Conservation (phyloP, 2,797 vertebrate genomes). For the Adelosebastes latens region DNA sequence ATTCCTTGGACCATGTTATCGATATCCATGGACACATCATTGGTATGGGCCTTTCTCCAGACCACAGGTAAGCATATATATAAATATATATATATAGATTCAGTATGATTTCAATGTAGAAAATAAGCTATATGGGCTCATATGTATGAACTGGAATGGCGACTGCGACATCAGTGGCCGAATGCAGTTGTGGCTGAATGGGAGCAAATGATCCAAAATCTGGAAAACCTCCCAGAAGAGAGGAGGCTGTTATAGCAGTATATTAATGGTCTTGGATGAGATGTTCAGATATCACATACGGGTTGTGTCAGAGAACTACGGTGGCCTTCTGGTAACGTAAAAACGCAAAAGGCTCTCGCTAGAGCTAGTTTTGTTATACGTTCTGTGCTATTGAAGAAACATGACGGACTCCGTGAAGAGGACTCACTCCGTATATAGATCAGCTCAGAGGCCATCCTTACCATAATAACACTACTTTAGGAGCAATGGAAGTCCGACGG, state of each 20-base stretch:
- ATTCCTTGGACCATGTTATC: slow-evolving; percentile 94
- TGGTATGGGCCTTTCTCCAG: slow-evolving; percentile 97
- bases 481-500: too few species aligned
- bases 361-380: too few species aligned
- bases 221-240: neutral
- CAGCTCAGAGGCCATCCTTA: too few species aligned
- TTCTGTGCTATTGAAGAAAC: too few species aligned
- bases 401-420: too few species aligned
- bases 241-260: neutral
- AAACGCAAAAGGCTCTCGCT: too few species aligned
- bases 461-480: too few species aligned
- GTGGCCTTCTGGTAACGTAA: too few species aligned
- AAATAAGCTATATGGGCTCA: neutral
- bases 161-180: neutral
- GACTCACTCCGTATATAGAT: too few species aligned
- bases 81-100: neutral
- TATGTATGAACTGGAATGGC: neutral
- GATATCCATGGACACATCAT: slow-evolving; percentile 97
- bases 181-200: neutral
- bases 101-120: neutral
- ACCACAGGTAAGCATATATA: slow-evolving; percentile 89
- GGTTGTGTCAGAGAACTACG: too few species aligned
- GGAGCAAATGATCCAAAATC: neutral
- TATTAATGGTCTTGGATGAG: neutral
- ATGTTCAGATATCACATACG: neutral